Conservation (phyloP, 2,888 invertebrate species). For the Netelia melanura region DNA sequence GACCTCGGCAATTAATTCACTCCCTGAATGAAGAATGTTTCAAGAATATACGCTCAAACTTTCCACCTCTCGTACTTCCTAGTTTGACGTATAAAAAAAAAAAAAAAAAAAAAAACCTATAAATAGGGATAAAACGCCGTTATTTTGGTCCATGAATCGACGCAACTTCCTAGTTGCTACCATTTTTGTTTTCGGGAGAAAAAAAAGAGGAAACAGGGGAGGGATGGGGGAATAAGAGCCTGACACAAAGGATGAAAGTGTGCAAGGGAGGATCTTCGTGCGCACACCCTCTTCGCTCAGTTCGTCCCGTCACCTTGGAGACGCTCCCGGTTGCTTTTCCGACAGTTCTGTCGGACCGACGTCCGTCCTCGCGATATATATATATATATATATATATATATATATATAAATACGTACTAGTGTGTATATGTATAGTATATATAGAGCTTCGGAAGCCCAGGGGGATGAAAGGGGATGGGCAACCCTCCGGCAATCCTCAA, state of each 20-base stretch:
- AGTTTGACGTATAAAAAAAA: background rate
- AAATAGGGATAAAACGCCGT: background rate
- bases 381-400: slow-evolving; percentile 18
- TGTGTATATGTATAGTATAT: background rate
- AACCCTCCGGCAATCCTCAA: slow-evolving; percentile 46
- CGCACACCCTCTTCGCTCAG: slow-evolving; percentile 58
- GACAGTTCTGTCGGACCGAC: slow-evolving; percentile 67
- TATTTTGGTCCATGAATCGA: slow-evolving; percentile 29
- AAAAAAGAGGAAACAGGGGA: background rate
- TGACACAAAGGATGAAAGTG: slow-evolving; percentile 31
- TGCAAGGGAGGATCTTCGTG: slow-evolving; percentile 52
- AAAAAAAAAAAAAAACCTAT: background rate
- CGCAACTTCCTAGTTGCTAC: slow-evolving; percentile 40
- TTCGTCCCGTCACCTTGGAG: slow-evolving; percentile 79
- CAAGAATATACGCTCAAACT: slow-evolving; percentile 4
- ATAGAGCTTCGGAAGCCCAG: slow-evolving; percentile 28
- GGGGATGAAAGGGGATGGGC: slow-evolving; percentile 31
- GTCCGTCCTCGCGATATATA: slow-evolving; percentile 30
- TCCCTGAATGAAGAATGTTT: slow-evolving; percentile 29
- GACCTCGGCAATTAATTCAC: slow-evolving; percentile 45
- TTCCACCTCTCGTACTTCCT: background rate
- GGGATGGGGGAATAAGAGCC: slow-evolving; percentile 1
- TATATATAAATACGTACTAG: background rate
- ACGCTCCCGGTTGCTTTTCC: slow-evolving; percentile 74
- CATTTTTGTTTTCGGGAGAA: slow-evolving; percentile 61